Percentiles rank a stretch among this genome's conserved stretches.
Evolutionary conservation across 2,888 invertebrate species (phyloP).

Genomic region (Xylota sylvarum): DNA sequence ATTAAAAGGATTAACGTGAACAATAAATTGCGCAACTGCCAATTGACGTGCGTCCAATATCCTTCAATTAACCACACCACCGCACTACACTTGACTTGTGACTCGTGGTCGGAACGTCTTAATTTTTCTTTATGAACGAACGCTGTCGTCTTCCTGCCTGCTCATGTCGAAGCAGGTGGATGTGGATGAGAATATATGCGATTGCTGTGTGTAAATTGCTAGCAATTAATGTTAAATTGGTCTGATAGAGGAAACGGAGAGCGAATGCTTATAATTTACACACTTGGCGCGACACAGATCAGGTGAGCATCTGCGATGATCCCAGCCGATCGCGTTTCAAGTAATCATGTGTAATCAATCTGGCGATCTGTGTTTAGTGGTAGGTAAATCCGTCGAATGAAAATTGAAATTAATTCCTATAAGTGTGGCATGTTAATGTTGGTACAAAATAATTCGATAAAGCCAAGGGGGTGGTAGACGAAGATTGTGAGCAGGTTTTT

Average conservation of each 20-base stretch:
- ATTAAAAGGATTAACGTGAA: slow-evolving; percentile 59
- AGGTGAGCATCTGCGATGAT: slow-evolving; percentile 27
- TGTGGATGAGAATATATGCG: slow-evolving; percentile 7
- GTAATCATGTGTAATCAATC: slow-evolving; percentile 58
- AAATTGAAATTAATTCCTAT: slow-evolving; percentile 29
- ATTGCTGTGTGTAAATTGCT: slow-evolving; percentile 14
- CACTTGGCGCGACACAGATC: slow-evolving; percentile 17
- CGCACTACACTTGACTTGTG: neutral
- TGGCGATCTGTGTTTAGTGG: slow-evolving; percentile 24
- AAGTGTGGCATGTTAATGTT: slow-evolving; percentile 18
- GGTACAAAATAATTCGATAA: neutral
- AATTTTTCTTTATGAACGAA: slow-evolving; percentile 27
- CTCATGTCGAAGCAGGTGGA: slow-evolving; percentile 21
- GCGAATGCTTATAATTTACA: slow-evolving; percentile 28
- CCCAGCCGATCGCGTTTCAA: slow-evolving; percentile 47
- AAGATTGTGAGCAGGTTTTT: slow-evolving; percentile 6
- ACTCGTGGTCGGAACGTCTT: slow-evolving; percentile 45
- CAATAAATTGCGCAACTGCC: slow-evolving; percentile 63
- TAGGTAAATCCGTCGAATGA: slow-evolving; percentile 2
- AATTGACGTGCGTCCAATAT: slow-evolving; percentile 55
- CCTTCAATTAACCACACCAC: slow-evolving; percentile 57
- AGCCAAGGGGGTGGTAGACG: neutral
- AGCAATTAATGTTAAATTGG: slow-evolving; percentile 40
- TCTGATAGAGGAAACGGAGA: slow-evolving; percentile 33
- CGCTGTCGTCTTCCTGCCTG: slow-evolving; percentile 30